Base-by-base conservation (phyloP, 1,140 invertebrate genomes). In the Drosophila lini region DNA sequence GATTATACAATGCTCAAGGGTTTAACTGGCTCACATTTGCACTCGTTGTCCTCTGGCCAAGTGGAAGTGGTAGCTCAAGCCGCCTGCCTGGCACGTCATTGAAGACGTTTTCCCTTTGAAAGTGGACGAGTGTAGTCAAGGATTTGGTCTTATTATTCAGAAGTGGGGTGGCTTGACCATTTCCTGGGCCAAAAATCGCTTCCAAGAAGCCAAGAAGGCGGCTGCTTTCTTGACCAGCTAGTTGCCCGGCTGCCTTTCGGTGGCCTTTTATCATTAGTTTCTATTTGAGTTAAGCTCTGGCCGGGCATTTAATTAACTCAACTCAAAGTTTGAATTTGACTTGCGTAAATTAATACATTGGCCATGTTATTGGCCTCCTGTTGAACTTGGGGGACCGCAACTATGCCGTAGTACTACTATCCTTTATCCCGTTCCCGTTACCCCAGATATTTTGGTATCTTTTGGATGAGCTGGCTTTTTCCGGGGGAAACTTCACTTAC, bases 281-380 rank as follows among this genome's bases (percentile, higher is more conserved):
- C 25, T 86, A 36, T 81, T 85, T 82, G 79, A 86, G 70, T 85
- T 88, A 61, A 60, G 59, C 38, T 48, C 41, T 41, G 73, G 81
- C 67, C 45, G 34, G 69, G 64, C 62, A 85, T 85, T 85, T 88
- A 85, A 85, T 85, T 85, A 85, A 86, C 65, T 86, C 61, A 57
- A 70, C 73, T 71, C 59, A 75, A 80, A 79, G 68, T 58, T 75
- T 82, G 48, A 59, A 59, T 61, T 79, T 80, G 76, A 58, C 60
- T 76, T 76, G 59, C 70, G 60, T 77, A 80, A 84, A 88, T 85
- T 78, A 88, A 88, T 85, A 86, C 83, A 78, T 82, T 81, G 84
- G 78, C 71, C 64, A 63, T 82, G 75, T 82, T 86, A 82, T 85
- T 79, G 83, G 70, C 61, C 64, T 61, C 59, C 64, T 71, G 65